Evolutionary conservation across 1,140 invertebrate genomes (phyloP).

Genomic region (Philaenus spumarius): DNA sequence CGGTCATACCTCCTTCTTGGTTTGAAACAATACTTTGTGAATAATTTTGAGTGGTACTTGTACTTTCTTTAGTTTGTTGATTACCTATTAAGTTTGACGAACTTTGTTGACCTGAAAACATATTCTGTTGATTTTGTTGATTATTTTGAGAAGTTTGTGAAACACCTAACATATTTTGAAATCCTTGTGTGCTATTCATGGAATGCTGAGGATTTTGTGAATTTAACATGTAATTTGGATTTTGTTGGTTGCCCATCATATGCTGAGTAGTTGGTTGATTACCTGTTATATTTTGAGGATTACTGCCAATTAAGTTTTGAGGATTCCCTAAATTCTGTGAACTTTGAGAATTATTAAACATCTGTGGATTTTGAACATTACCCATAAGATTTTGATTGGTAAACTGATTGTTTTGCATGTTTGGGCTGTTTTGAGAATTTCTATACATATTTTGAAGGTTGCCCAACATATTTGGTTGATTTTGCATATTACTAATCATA

Average conservation of each 20-base stretch:
- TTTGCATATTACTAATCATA: background rate
- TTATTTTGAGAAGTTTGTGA: background rate
- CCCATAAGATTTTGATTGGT: background rate
- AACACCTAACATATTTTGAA: too few species aligned
- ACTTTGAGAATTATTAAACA: background rate
- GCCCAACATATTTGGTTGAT: background rate
- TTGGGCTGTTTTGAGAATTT: background rate
- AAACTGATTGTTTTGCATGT: background rate
- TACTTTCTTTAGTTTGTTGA: background rate
- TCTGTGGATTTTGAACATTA: background rate
- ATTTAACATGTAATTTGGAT: background rate
- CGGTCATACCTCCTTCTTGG: background rate
- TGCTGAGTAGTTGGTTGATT: background rate
- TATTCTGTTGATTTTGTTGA: background rate
- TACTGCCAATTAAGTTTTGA: slow-evolving; percentile 5
- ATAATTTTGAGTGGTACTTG: too few species aligned
- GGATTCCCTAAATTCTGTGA: background rate
- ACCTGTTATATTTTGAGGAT: slow-evolving; percentile 5
- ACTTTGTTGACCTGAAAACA: slow-evolving; percentile 4
- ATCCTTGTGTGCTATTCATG: too few species aligned
- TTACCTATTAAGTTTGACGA: background rate
- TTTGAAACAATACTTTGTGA: too few species aligned
- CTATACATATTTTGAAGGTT: background rate
- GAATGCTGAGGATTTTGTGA: background rate
- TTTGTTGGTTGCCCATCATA: slow-evolving; percentile 5